A percentile compares a stretch with the other conserved stretches of the same genome.
Conservation (phyloP, 2,113 vertebrate species). For the Pterophyllum scalare region DNA sequence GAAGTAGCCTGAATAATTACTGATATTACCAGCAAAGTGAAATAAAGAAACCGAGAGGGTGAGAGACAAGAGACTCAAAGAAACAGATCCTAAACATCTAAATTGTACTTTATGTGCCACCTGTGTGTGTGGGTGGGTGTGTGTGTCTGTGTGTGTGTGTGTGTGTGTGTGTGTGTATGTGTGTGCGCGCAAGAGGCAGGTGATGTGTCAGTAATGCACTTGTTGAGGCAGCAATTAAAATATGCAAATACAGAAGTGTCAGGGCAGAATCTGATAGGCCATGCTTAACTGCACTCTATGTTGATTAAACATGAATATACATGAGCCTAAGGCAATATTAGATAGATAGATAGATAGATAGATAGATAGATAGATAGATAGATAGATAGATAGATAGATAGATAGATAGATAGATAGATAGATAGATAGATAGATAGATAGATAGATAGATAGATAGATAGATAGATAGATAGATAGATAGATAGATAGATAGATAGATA, state of each 20-base stretch:
- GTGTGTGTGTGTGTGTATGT: not conserved
- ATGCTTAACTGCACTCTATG: constrained; percentile 62
- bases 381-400: constrained; percentile 15
- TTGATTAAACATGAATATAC: constrained; percentile 69
- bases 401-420: constrained; percentile 12
- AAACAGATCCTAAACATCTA: constrained; percentile 38
- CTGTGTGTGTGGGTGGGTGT: constrained; percentile 16
- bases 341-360: constrained; percentile 17
- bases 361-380: not conserved
- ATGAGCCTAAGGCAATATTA: constrained; percentile 33
- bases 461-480: no score
- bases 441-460: not conserved
- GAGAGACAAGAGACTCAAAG: constrained; percentile 29
- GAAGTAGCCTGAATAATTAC: constrained; percentile 61
- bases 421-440: constrained; percentile 9
- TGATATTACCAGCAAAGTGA: constrained; percentile 54
- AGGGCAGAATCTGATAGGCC: constrained; percentile 64
- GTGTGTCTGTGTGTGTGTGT: constrained; percentile 1
- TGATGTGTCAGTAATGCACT: constrained; percentile 52
- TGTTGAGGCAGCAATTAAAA: constrained; percentile 67
- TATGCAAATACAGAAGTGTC: constrained; percentile 61
- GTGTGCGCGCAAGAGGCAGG: not conserved
- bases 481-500: not conserved
- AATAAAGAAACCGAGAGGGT: constrained; percentile 27
- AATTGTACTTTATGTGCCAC: constrained; percentile 26